These are phyloP conservation scores for Bos indicus DNA, from an alignment of 2,113 vertebrate genomes.

Conservation along the genomic window DNA sequence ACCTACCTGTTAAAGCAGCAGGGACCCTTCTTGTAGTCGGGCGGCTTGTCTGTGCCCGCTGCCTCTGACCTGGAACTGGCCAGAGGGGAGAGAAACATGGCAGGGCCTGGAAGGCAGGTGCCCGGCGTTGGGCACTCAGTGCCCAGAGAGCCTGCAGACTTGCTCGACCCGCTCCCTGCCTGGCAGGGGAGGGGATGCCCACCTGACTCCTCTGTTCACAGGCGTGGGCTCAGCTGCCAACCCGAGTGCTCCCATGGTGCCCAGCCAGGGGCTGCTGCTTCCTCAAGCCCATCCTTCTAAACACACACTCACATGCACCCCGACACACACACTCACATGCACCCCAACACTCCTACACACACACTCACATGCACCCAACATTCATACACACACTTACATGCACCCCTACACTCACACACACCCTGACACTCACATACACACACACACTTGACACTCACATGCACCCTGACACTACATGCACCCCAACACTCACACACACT, in stretches of 20 bases:
- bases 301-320: not conserved
- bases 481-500: too few relatives aligned
- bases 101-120: fast-evolving
- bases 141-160: fast-evolving
- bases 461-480: fast-evolving
- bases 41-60: not conserved
- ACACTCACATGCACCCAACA: not conserved
- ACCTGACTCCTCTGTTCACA: fast-evolving
- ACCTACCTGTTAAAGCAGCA: not conserved
- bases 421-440: not conserved
- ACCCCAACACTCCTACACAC: not conserved
- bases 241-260: fast-evolving
- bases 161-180: fast-evolving
- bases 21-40: not conserved
- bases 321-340: not conserved
- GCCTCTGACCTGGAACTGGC: not conserved
- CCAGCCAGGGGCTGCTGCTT: too few relatives aligned
- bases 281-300: not conserved
- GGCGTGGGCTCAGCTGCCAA: fast-evolving
- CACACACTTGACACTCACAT: not conserved
- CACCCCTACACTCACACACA: not conserved
- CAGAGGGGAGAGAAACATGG: too few relatives aligned
- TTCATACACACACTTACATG: not conserved
- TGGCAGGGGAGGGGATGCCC: too few relatives aligned
- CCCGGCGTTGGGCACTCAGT: fast-evolving